Evolutionary conservation across 2,113 vertebrate species (phyloP).

Genomic region (Melanocharis versteri): DNA sequence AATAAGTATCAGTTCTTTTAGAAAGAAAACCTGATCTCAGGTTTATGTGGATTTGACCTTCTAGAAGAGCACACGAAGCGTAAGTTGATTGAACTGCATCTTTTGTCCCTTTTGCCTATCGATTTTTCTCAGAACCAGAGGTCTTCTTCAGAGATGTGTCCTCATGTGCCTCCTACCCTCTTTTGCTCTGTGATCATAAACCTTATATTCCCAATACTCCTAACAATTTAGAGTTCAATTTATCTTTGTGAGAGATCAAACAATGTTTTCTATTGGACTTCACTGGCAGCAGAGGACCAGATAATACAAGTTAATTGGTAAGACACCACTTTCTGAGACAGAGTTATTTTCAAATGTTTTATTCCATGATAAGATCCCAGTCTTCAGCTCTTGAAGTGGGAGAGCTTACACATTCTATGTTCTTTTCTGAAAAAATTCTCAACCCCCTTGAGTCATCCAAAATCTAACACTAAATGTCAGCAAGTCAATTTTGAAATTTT

Average conservation of each 20-base stretch:
- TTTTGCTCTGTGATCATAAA: neutral
- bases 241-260: neutral
- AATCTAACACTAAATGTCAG: neutral
- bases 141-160: neutral
- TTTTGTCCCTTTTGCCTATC: neutral
- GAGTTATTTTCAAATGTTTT: neutral
- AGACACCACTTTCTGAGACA: neutral
- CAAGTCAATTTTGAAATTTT: neutral
- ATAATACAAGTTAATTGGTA: neutral
- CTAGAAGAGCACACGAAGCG: neutral
- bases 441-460: neutral
- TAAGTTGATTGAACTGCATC: neutral
- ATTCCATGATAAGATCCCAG: neutral
- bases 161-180: neutral
- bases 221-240: conserved; percentile 10
- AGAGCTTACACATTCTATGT: neutral
- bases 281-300: neutral
- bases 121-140: neutral
- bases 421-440: neutral
- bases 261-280: neutral
- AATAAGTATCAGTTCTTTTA: neutral
- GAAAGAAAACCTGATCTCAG: neutral
- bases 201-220: neutral
- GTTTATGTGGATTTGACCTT: neutral
- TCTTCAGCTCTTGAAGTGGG: neutral